These are phyloP conservation scores for Lysandra bellargus DNA, from an alignment of 2,888 invertebrate genomes.

Conservation along the genomic window DNA sequence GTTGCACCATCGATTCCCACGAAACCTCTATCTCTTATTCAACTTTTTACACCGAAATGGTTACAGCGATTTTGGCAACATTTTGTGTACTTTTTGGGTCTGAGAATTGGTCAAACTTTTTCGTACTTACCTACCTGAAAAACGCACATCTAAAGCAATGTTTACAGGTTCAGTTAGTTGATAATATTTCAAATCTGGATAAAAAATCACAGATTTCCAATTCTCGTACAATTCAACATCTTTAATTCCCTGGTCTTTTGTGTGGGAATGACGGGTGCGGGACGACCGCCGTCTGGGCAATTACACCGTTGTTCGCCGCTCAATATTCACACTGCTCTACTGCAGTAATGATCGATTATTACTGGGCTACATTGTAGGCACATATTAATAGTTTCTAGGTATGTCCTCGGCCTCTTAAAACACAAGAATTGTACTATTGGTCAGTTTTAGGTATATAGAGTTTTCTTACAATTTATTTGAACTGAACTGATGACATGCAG, in stretches of 20 bases:
- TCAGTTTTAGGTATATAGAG: too few relatives aligned
- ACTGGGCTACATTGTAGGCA: background rate
- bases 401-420: background rate
- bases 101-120: too few relatives aligned
- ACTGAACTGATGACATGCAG: too few relatives aligned
- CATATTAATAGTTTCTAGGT: background rate
- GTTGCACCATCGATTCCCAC: too few relatives aligned
- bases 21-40: too few relatives aligned
- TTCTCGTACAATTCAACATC: background rate
- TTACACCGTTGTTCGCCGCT: conserved; percentile 6
- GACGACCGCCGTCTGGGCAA: background rate
- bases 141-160: too few relatives aligned
- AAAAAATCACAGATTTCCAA: background rate
- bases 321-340: background rate
- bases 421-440: background rate
- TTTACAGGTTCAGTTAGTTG: too few relatives aligned
- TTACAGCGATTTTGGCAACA: too few relatives aligned
- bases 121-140: too few relatives aligned
- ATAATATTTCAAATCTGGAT: background rate
- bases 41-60: too few relatives aligned
- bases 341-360: conserved; percentile 8
- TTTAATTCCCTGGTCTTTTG: conserved; percentile 6
- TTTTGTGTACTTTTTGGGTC: too few relatives aligned
- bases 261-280: background rate
- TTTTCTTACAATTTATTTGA: too few relatives aligned